These are phyloP conservation scores for Achlya flavicornis DNA, from an alignment of 2,888 invertebrate species.

Conservation along the genomic window DNA sequence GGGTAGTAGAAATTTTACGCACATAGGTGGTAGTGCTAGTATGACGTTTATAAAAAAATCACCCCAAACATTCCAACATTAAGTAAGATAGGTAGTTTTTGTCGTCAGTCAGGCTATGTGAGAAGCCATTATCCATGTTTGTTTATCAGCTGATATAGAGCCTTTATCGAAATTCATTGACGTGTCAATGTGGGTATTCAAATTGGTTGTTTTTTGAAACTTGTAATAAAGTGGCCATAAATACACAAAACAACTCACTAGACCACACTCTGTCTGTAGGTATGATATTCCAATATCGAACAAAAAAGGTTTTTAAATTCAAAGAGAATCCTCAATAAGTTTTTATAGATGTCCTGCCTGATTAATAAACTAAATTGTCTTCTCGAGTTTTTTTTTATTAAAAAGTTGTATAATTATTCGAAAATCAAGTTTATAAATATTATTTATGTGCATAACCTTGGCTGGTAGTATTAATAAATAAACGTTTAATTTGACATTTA, in stretches of 20 bases:
- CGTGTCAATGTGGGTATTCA: constrained; percentile 50
- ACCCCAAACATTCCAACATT: no score
- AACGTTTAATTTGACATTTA: constrained; percentile 1
- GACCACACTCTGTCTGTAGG: no score
- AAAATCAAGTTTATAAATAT: background rate
- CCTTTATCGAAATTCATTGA: constrained; percentile 36
- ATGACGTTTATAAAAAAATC: background rate
- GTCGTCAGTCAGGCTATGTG: no score
- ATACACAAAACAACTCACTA: constrained; percentile 70
- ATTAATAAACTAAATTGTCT: background rate
- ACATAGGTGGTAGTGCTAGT: constrained; percentile 1
- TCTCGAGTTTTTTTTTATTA: no score
- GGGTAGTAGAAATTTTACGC: constrained; percentile 58
- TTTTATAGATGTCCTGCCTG: background rate
- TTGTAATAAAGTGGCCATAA: constrained; percentile 76
- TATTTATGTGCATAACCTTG: background rate
- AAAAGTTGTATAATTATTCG: background rate
- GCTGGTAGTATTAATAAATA: background rate
- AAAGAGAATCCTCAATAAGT: background rate
- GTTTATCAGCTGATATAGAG: no score
- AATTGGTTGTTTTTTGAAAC: constrained; percentile 35
- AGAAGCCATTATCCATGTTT: no score
- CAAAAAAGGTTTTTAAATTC: no score
- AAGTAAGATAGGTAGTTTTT: no score
- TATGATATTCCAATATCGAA: no score